Percentiles rank a stretch among this genome's conserved stretches.
phyloP scores from a whole-genome alignment of 1,140 invertebrate genomes.

The Ceratosolen fusciceps region DNA sequence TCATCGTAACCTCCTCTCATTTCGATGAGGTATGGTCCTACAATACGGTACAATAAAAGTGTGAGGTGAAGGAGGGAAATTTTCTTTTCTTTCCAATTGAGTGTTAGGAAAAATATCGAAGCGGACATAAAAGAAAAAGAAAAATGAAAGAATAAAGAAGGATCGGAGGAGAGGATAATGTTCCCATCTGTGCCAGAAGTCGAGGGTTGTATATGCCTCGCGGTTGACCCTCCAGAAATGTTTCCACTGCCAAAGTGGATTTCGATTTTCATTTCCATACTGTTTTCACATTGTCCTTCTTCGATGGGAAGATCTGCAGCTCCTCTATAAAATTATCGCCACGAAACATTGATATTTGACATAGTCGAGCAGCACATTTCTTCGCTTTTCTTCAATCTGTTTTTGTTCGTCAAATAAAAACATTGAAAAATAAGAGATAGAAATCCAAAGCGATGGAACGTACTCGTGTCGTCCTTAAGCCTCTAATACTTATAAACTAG shows the following conservation, averaged over 20 bases:
- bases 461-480: not conserved
- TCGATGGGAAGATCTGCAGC: conserved; percentile 12
- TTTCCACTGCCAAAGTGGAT: conserved; percentile 68
- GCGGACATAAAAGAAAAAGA: conserved; percentile 6
- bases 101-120: conserved; percentile 4
- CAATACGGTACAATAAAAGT: too few relatives aligned
- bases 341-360: conserved; percentile 64
- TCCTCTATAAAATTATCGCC: conserved; percentile 56
- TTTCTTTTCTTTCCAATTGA: not conserved
- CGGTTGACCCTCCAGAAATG: conserved; percentile 64
- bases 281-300: conserved; percentile 45
- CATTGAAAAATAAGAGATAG: not conserved
- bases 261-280: conserved; percentile 68
- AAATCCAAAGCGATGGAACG: not conserved
- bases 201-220: conserved; percentile 38
- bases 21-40: too few relatives aligned
- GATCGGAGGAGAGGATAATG: conserved; percentile 36
- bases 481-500: not conserved
- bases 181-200: conserved; percentile 26
- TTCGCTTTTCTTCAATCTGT: conserved; percentile 19
- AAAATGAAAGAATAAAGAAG: too few relatives aligned
- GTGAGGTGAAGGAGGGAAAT: not conserved
- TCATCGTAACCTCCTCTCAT: too few relatives aligned
- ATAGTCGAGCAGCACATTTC: conserved; percentile 42
- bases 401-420: not conserved